phyloP scores from a whole-genome alignment of 2,888 invertebrate genomes.

The Dioctria linearis region DNA sequence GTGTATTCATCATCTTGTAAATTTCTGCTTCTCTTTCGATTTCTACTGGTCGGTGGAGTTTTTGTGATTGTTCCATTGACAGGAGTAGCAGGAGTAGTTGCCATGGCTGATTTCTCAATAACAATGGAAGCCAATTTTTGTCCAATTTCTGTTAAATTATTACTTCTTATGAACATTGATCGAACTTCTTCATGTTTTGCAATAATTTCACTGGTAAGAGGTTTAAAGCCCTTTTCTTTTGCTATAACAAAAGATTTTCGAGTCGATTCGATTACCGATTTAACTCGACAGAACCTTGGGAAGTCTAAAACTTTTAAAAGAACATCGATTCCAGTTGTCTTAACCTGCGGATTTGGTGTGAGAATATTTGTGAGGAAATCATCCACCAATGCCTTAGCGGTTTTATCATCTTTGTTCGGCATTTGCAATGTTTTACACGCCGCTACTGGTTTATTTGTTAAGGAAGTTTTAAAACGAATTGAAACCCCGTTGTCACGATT shows the following conservation, averaged over 20 bases:
- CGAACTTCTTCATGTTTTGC: slow-evolving; percentile 16
- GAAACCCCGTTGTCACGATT: no score
- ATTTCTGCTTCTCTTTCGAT: slow-evolving; percentile 1
- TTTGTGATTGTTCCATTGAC: slow-evolving; percentile 23
- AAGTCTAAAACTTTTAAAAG: slow-evolving; percentile 9
- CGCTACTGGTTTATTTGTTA: no score
- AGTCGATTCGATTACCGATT: neutral
- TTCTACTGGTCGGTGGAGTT: neutral
- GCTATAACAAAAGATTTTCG: neutral
- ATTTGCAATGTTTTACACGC: no score
- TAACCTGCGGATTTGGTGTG: slow-evolving; percentile 60
- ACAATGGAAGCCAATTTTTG: neutral
- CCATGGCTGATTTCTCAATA: neutral
- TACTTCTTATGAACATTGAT: slow-evolving; percentile 20
- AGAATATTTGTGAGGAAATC: slow-evolving; percentile 62
- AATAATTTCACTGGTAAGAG: neutral
- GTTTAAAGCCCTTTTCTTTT: neutral
- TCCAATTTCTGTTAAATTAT: slow-evolving; percentile 20
- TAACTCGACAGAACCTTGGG: slow-evolving; percentile 1
- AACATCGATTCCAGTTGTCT: neutral
- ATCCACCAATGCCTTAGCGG: slow-evolving; percentile 61
- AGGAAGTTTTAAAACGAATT: no score
- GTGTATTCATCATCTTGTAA: slow-evolving; percentile 41
- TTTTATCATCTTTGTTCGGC: neutral
- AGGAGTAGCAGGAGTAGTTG: slow-evolving; percentile 16